Base-by-base conservation (phyloP, 1,140 invertebrate species). In the Magallana angulata region DNA sequence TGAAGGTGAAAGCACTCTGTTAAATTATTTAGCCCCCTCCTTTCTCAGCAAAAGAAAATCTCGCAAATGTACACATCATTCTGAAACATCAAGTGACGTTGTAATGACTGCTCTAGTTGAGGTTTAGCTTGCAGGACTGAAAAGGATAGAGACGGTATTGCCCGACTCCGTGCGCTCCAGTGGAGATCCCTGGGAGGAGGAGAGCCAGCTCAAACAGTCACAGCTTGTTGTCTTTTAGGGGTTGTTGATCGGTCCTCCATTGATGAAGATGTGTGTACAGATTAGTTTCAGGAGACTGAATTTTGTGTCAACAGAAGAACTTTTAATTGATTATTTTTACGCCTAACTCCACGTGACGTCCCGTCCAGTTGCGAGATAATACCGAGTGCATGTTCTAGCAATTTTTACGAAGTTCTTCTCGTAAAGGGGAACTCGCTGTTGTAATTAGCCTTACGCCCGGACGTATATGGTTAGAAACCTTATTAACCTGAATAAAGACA, bases 281-380 rank as follows among this genome's bases (percentile, higher is more conserved):
- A 76, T 76, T 76, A 76, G 68, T 76, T 24, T 48, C 68, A 76
- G 68, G 68, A 0, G 68, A 30, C 68, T 76, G 68, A 9, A 12
- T 76, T 76, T 76, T 76, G 68, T 76, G 68, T 76, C 68, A 76
- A 76, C 24, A 76, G 18, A 76, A n/a, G 60, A 76, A 68, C 18
- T 30, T 36, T 18, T 76, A 76, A 76, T 76, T 76, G 68, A 76
- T 76, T 76, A 76, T 76, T 76, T 76, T 30, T 30, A 76, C 68
- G 68, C 68, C 24, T 76, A 30, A 30, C 68, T 12, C 68, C 18
- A 30, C 36, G 7, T 76, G 68, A 76, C 68, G 68, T 76, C 24
- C 36, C 36, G 68, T 76, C 68, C 68, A 30, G 68, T 76, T 30
- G 68, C 68, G 68, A 76, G 12, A 76, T 76, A 30, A 30, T 76